Conservation (phyloP, 1,140 invertebrate genomes). For the Ooceraea biroi region DNA sequence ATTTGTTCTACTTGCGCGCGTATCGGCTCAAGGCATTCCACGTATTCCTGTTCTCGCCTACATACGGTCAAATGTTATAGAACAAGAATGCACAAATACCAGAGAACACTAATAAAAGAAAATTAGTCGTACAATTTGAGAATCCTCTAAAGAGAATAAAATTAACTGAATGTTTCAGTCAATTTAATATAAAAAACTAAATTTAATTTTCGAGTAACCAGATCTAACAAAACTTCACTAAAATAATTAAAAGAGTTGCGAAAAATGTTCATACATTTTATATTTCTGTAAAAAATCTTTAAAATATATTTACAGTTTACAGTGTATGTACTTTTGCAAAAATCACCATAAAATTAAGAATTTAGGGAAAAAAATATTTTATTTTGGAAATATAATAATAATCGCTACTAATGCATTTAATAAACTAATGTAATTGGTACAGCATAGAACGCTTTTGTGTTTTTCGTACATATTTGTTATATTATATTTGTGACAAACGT, state of each 20-base stretch:
- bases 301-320: no score
- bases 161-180: no score
- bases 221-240: no score
- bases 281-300: no score
- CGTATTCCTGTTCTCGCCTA: neutral
- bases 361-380: neutral
- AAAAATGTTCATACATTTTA: no score
- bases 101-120: neutral
- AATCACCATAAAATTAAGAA: neutral
- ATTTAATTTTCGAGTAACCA: no score
- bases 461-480: neutral
- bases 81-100: neutral
- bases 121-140: neutral
- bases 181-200: no score
- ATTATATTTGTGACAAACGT: neutral
- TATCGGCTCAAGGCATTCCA: conserved; percentile 1
- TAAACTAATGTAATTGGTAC: neutral
- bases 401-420: neutral
- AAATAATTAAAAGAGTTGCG: no score
- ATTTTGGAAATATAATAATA: neutral
- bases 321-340: neutral
- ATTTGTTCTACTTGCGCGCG: conserved; percentile 21
- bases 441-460: neutral
- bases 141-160: no score
- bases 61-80: neutral